These are phyloP conservation scores for Scomberomorus guttatus DNA, from an alignment of 2,797 vertebrate species.

Conservation along the genomic window DNA sequence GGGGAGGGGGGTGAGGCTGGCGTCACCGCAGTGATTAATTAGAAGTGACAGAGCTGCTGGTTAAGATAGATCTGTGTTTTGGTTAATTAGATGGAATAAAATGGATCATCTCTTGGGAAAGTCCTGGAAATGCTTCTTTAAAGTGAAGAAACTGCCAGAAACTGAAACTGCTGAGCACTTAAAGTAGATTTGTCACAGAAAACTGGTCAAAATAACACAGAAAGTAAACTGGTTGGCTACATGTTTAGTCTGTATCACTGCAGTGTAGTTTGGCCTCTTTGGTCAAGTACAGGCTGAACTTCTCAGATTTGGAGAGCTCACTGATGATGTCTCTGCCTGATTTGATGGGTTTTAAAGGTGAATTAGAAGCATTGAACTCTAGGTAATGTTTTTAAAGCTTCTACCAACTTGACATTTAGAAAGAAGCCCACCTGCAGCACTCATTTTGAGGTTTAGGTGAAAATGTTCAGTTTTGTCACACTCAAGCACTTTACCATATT, in stretches of 20 bases:
- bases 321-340: too few species aligned
- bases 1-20: constrained; percentile 34
- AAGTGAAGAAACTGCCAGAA: constrained; percentile 11
- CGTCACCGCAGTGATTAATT: constrained; percentile 69
- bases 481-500: too few species aligned
- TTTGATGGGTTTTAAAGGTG: too few species aligned
- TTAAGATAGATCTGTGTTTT: constrained; percentile 67
- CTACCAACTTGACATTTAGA: too few species aligned
- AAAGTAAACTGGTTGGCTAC: neutral
- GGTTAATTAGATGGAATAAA: constrained; percentile 72
- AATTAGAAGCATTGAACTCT: too few species aligned
- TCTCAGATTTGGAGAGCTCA: too few species aligned
- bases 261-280: too few species aligned
- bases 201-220: neutral
- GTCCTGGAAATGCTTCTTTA: constrained; percentile 24
- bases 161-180: constrained; percentile 23
- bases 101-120: constrained; percentile 47
- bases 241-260: neutral
- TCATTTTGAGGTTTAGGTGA: too few species aligned
- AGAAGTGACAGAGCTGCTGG: constrained; percentile 35
- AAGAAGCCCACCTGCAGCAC: too few species aligned
- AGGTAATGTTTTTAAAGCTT: too few species aligned
- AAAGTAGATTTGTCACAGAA: constrained; percentile 27
- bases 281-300: too few species aligned
- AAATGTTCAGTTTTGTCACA: too few species aligned